Percentiles rank a stretch among this genome's conserved stretches.
Evolutionary conservation across 2,888 invertebrate genomes (phyloP).

Genomic region (Polymixis flavicincta): DNA sequence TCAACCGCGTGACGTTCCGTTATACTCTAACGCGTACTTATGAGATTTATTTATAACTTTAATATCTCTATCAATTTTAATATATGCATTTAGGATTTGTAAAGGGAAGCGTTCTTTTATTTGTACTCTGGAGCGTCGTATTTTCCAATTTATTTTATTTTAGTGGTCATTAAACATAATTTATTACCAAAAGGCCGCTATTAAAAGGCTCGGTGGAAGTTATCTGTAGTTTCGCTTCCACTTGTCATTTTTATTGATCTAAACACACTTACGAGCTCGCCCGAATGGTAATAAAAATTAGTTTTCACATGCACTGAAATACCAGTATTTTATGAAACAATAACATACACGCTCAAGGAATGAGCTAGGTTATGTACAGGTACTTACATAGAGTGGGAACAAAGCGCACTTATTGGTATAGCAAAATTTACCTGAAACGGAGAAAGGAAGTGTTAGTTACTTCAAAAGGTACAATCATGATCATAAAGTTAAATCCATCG

Average conservation of each 20-base stretch:
- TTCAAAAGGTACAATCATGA: constrained; percentile 13
- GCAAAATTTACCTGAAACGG: constrained; percentile 60
- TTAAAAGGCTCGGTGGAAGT: constrained; percentile 75
- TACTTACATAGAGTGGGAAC: constrained; percentile 51
- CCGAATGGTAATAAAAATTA: constrained; percentile 54
- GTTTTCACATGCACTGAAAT: constrained; percentile 48
- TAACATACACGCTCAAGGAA: constrained; percentile 26
- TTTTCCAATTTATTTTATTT: constrained; percentile 79
- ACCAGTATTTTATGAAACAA: constrained; percentile 36
- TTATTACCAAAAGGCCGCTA: constrained; percentile 73
- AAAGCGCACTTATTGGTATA: constrained; percentile 38
- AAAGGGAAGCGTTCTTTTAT: constrained; percentile 65
- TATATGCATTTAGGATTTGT: constrained; percentile 63
- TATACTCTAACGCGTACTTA: constrained; percentile 43
- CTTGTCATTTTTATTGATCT: constrained; percentile 77
- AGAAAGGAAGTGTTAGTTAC: constrained; percentile 42
- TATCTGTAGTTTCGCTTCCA: constrained; percentile 71
- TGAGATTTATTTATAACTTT: constrained; percentile 63
- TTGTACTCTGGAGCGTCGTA: constrained; percentile 70
- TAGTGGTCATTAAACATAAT: constrained; percentile 80
- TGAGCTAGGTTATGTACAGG: constrained; percentile 3
- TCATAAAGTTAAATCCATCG: constrained; percentile 37
- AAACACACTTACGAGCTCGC: constrained; percentile 63
- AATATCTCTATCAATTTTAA: constrained; percentile 67
- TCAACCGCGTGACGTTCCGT: constrained; percentile 32